phyloP scores from a whole-genome alignment of 2,888 invertebrate species.

The Gisinianus flammeolus region DNA sequence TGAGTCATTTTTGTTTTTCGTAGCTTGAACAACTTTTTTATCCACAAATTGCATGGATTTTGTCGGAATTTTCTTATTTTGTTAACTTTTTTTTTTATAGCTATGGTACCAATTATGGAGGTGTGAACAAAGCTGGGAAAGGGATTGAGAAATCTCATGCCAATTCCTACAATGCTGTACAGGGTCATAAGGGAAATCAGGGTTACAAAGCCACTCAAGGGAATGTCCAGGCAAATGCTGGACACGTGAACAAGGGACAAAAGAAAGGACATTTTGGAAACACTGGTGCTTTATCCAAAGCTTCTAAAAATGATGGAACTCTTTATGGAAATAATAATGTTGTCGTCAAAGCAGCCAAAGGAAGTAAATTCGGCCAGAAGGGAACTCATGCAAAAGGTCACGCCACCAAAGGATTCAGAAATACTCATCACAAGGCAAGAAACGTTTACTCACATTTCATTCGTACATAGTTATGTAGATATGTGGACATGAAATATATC shows the following conservation, averaged over 20 bases:
- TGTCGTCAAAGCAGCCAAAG: conserved; percentile 52
- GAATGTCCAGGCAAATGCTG: conserved; percentile 43
- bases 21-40: neutral
- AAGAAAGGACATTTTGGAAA: conserved; percentile 56
- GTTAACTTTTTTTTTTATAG: conserved; percentile 23
- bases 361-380: conserved; percentile 51
- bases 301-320: conserved; percentile 51
- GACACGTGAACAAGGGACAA: conserved; percentile 52
- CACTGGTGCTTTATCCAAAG: conserved; percentile 49
- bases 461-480: no score
- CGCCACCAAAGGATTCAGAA: conserved; percentile 56
- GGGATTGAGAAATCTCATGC: conserved; percentile 43
- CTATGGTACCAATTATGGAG: conserved; percentile 48
- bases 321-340: conserved; percentile 52
- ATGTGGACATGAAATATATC: no score
- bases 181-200: conserved; percentile 52
- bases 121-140: conserved; percentile 50
- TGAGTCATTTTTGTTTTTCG: conserved; percentile 15
- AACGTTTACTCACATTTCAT: no score
- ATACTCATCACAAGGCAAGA: conserved; percentile 52
- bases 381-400: conserved; percentile 57
- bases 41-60: neutral
- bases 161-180: conserved; percentile 39
- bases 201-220: conserved; percentile 48
- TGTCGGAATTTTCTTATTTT: neutral